Conservation (phyloP, 1,140 invertebrate genomes). For the Drosophila suzukii region DNA sequence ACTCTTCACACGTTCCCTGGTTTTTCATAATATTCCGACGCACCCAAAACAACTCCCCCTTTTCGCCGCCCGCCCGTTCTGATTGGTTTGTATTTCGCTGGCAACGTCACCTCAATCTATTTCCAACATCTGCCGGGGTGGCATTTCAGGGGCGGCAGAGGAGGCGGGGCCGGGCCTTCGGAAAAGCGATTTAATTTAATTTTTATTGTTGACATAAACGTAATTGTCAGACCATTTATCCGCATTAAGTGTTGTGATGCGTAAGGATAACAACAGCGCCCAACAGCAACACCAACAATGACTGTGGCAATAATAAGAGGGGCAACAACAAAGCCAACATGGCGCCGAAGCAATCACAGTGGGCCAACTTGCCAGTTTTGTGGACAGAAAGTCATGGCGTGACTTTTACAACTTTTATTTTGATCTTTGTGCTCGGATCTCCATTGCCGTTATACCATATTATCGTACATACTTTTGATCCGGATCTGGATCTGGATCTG, state of each 20-base stretch:
- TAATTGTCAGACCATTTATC: conserved; percentile 84
- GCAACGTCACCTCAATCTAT: conserved; percentile 65
- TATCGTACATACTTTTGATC: no score
- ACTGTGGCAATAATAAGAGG: conserved; percentile 53
- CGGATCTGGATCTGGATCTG: no score
- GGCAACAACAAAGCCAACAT: conserved; percentile 63
- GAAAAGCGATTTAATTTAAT: conserved; percentile 83
- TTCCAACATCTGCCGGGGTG: conserved; percentile 70
- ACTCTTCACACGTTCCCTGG: conserved; percentile 56
- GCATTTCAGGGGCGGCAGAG: conserved; percentile 13
- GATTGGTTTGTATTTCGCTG: conserved; percentile 62
- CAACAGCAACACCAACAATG: conserved; percentile 41
- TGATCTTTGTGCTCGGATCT: no score
- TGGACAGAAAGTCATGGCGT: background rate
- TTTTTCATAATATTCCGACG: conserved; percentile 55
- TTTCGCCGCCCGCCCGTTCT: conserved; percentile 17
- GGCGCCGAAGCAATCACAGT: conserved; percentile 49
- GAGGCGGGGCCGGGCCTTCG: conserved; percentile 40
- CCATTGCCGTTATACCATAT: no score
- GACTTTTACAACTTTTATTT: background rate
- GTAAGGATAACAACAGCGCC: conserved; percentile 76
- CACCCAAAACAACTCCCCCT: conserved; percentile 11
- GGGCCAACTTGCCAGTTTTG: conserved; percentile 7
- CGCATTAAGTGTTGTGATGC: conserved; percentile 81
- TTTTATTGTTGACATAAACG: conserved; percentile 84